Base-by-base conservation (phyloP, 2,888 invertebrate genomes). In the Acronicta psi region DNA sequence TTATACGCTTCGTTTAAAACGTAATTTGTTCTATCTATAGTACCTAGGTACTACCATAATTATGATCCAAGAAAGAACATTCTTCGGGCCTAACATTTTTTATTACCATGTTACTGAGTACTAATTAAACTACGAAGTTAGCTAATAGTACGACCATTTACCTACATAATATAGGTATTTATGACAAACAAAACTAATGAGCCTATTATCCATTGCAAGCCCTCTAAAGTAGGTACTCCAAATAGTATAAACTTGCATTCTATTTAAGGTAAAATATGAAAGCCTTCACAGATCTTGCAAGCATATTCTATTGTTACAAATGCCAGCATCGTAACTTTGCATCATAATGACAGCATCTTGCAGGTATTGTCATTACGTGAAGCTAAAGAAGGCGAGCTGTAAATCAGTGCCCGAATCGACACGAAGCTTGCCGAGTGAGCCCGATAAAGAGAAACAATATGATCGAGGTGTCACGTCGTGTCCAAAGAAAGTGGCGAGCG, bases 401-500 rank as follows among this genome's bases (percentile, higher is more conserved):
- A 70, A 70, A 73, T 73, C 74, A 73, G 44, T 46, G 51, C 20
- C 44, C 45, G 59, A 57, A 71, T 70, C 58, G 57, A 54, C 75
- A 70, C 70, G 75, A 78, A 73, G 54, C 43, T 60, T 60, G 52
- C 69, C 69, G 44, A 70, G 43, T 61, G 71, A 36, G 16, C 43
- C 52, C 50, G 79, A 80, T 78, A 80, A 70, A 55, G 59, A 36
- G 59, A 47, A 70, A 77, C 62, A 75, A 64, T 66, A 68, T 63
- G 69, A 70, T 54, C 56, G 45, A n/a, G 40, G 61, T 69, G 64
- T 75, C 75, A 68, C 50, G 63, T 60, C 55, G 52, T 62, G 68
- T 57, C 54, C 57, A 59, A 65, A 63, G 56, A 69, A 75, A 79
- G 72, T 69, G 67, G 64, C 66, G 46, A 72, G 66, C 83, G 78